Base-by-base conservation (phyloP, 2,888 invertebrate genomes). In the Hypomecis atomaria region DNA sequence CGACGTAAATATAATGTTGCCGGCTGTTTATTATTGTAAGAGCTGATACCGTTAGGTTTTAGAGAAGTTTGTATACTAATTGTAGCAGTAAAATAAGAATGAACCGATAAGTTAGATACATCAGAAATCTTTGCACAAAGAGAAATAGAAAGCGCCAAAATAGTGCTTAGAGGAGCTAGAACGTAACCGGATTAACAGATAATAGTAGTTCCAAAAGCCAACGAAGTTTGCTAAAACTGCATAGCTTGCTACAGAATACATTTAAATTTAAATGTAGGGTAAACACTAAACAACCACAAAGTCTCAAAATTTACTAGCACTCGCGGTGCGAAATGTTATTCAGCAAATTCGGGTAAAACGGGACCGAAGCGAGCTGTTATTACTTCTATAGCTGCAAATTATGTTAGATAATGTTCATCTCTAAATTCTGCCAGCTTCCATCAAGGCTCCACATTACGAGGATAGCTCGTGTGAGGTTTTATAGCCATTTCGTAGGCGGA, bases 381-480 rank as follows among this genome's bases (percentile, higher is more conserved):
- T 56, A 40, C 47, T 52, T 40, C 10, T 69, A 71, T 52, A 45
- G 37, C 54, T 65, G 66, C 63, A 61, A 54, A 62, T 58, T 49
- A 57, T 60, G 57, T 60, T 57, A 57, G 64, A 57, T 60, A 65
- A 57, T 56, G 37, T 38, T 53, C 59, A 50, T 55, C 50, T 64
- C 23, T 53, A 43, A 56, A 57, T 60, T 65, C 10, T 48, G 59
- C 11, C 38, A 43, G 40, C 43, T 43, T 43, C 54, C 49, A 64
- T 65, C 42, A 33, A 48, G 53, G 23, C 43, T 50, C 47, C 54
- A 38, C 48, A 69, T 70, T 64, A 53, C 62, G 63, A 64, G 59
- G 67, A 70, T 70, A 71, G 67, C 67, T 69, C 67, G 63, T 69
- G 65, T 71, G 59, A 64, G 50, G 64, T 58, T 66, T 65, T 69